Conservation (phyloP, 1,140 invertebrate species). For the Trichonephila inaurata region DNA sequence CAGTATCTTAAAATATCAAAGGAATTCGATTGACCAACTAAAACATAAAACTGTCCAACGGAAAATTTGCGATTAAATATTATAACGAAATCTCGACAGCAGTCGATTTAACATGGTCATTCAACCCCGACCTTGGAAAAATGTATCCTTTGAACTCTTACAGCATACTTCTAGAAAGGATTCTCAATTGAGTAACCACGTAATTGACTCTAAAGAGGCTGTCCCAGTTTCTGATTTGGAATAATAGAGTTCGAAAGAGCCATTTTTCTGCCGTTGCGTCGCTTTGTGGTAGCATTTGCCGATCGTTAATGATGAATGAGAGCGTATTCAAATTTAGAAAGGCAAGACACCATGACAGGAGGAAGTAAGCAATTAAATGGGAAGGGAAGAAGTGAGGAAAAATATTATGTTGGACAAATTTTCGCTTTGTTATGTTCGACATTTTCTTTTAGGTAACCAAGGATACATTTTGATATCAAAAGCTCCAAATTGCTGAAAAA, state of each 20-base stretch:
- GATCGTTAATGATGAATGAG: neutral
- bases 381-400: too few relatives aligned
- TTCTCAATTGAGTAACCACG: neutral
- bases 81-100: neutral
- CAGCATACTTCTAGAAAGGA: neutral
- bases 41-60: neutral
- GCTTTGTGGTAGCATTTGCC: neutral
- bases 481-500: too few relatives aligned
- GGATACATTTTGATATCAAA: too few relatives aligned
- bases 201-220: neutral
- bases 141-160: slow-evolving; percentile 11
- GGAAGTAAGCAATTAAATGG: neutral
- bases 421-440: too few relatives aligned
- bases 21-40: too few relatives aligned
- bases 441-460: too few relatives aligned
- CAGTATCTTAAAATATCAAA: too few relatives aligned
- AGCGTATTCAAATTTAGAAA: neutral
- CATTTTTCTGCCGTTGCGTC: neutral
- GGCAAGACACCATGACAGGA: neutral
- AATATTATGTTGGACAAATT: too few relatives aligned
- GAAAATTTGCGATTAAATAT: neutral
- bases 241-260: too few relatives aligned
- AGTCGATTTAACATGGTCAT: neutral
- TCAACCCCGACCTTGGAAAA: neutral
- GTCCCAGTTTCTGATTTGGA: neutral